phyloP scores from a whole-genome alignment of 2,888 invertebrate species.

The Brachypalpus laphriformis region DNA sequence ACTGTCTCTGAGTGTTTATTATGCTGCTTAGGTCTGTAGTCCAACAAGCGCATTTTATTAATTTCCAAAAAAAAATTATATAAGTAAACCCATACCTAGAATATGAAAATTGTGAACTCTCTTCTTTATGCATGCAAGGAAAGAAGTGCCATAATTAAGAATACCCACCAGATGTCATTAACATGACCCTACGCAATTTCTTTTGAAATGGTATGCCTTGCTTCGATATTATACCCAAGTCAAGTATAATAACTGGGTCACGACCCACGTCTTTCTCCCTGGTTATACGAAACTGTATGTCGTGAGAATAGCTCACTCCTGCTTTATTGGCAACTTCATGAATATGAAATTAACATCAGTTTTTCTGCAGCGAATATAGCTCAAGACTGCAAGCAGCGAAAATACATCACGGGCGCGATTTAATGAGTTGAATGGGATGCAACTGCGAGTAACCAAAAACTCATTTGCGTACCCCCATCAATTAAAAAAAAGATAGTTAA shows the following conservation, averaged over 20 bases:
- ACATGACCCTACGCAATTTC: conserved; percentile 2
- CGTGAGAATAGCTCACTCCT: conserved; percentile 2
- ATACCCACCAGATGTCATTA: neutral
- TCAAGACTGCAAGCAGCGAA: neutral
- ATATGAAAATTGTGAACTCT: no score
- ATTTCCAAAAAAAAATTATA: no score
- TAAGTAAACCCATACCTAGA: no score
- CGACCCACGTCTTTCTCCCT: neutral
- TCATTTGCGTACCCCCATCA: no score
- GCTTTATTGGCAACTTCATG: conserved; percentile 2
- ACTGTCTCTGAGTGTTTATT: no score
- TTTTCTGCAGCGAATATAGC: neutral
- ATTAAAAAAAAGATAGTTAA: neutral
- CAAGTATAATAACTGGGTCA: conserved; percentile 17
- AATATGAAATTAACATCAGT: neutral
- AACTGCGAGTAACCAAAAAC: neutral
- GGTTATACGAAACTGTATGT: neutral
- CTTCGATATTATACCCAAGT: neutral
- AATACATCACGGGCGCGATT: neutral
- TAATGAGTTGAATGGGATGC: conserved; percentile 1
- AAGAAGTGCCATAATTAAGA: neutral
- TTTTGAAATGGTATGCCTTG: neutral
- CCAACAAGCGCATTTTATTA: no score
- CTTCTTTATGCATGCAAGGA: no score
- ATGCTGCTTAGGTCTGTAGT: no score